Conservation (phyloP, 1,140 invertebrate genomes). For the Apis cerana region DNA sequence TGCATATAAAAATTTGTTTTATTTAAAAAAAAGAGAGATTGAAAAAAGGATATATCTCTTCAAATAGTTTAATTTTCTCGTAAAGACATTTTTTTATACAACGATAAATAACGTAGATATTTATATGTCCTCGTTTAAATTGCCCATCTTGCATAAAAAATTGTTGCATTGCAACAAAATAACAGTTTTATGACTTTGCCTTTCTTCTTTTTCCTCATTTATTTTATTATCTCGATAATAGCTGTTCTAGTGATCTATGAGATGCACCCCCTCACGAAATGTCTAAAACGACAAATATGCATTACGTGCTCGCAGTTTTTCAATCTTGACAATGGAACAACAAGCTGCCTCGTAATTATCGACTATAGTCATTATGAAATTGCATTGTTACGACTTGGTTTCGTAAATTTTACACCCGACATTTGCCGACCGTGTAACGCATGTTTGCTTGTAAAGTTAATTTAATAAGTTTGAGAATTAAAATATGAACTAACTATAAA, state of each 20-base stretch:
- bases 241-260: slow-evolving; percentile 1
- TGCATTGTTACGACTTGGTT: neutral
- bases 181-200: neutral
- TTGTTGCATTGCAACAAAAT: neutral
- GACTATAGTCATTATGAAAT: neutral
- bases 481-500: neutral
- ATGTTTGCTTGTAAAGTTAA: neutral
- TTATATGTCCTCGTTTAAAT: too few relatives aligned
- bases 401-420: neutral
- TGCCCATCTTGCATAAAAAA: too few relatives aligned
- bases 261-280: neutral
- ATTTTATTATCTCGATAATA: neutral
- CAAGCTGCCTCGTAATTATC: neutral
- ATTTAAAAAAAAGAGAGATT: too few relatives aligned
- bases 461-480: neutral
- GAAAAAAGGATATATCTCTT: too few relatives aligned
- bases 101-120: too few relatives aligned
- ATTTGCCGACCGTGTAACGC: neutral
- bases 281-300: slow-evolving; percentile 27
- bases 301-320: slow-evolving; percentile 18
- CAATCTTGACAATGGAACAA: neutral
- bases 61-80: too few relatives aligned
- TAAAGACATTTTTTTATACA: too few relatives aligned
- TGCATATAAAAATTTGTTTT: too few relatives aligned
- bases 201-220: neutral